These are phyloP conservation scores for Lamellibrachia satsuma DNA, from an alignment of 2,888 invertebrate species.

Conservation along the genomic window DNA sequence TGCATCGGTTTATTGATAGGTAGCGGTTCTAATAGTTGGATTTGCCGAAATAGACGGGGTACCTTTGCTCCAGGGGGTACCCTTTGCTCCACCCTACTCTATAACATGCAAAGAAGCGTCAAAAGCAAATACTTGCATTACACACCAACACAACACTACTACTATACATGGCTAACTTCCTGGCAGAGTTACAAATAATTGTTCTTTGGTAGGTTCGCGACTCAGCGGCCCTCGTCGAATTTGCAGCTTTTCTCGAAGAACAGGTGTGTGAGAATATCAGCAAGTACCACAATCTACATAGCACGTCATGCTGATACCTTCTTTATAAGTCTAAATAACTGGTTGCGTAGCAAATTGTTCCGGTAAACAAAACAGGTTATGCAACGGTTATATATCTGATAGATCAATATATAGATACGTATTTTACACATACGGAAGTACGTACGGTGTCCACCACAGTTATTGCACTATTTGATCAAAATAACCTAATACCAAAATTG, in stretches of 20 bases:
- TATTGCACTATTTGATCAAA: too few relatives aligned
- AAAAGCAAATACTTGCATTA: neutral
- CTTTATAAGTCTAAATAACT: neutral
- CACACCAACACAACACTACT: neutral
- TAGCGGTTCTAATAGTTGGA: too few relatives aligned
- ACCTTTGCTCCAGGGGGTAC: too few relatives aligned
- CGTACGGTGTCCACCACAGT: neutral
- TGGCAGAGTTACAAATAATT: neutral
- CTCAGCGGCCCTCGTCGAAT: slow-evolving; percentile 78
- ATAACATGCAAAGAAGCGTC: neutral
- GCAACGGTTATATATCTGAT: too few relatives aligned
- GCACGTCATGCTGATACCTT: neutral
- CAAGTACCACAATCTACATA: neutral
- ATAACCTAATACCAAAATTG: neutral
- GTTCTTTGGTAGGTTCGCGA: slow-evolving; percentile 58
- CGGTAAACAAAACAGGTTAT: too few relatives aligned
- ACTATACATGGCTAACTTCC: neutral
- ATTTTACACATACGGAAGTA: too few relatives aligned
- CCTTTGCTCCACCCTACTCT: too few relatives aligned
- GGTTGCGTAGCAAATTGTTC: too few relatives aligned
- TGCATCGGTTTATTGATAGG: too few relatives aligned
- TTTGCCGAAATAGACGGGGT: too few relatives aligned
- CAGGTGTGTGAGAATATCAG: slow-evolving; percentile 42
- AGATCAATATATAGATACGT: too few relatives aligned
- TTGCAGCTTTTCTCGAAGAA: slow-evolving; percentile 73